A percentile compares a stretch with the other conserved stretches of the same genome.
phyloP scores from a whole-genome alignment of 2,888 invertebrate genomes.

The Endotricha flammealis region DNA sequence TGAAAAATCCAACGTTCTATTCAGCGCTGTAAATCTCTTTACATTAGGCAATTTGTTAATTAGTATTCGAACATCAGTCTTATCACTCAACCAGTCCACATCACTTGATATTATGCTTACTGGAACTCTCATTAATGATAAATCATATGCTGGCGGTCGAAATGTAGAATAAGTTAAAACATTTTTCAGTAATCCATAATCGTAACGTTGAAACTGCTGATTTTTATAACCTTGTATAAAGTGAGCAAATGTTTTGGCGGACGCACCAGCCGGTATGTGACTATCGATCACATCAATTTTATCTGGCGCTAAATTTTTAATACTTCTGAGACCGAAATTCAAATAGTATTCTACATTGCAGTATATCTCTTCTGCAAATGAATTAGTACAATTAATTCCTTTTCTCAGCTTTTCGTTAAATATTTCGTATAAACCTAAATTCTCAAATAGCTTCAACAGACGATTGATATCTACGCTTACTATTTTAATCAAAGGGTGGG shows the following conservation, averaged over 20 bases:
- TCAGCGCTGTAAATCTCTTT: slow-evolving; percentile 35
- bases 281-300: slow-evolving; percentile 51
- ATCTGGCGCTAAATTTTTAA: slow-evolving; percentile 40
- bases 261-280: slow-evolving; percentile 57
- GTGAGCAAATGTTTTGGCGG: slow-evolving; percentile 52
- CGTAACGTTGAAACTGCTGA: slow-evolving; percentile 52
- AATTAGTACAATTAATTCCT: slow-evolving; percentile 39
- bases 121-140: slow-evolving; percentile 46
- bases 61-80: slow-evolving; percentile 39
- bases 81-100: slow-evolving; percentile 54
- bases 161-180: slow-evolving; percentile 33
- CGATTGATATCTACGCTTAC: too few species aligned
- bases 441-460: slow-evolving; percentile 33
- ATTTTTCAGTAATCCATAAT: slow-evolving; percentile 45
- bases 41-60: slow-evolving; percentile 40
- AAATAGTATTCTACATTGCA: slow-evolving; percentile 50
- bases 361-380: slow-evolving; percentile 35
- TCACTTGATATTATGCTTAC: slow-evolving; percentile 51
- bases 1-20: slow-evolving; percentile 49
- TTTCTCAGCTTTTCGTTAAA: slow-evolving; percentile 47
- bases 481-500: slow-evolving; percentile 45
- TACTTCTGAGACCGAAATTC: slow-evolving; percentile 45
- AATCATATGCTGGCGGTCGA: slow-evolving; percentile 46
- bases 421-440: slow-evolving; percentile 45
- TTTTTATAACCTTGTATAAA: slow-evolving; percentile 51